phyloP scores from a whole-genome alignment of 1,140 invertebrate species.

The Stegodyphus dumicola region DNA sequence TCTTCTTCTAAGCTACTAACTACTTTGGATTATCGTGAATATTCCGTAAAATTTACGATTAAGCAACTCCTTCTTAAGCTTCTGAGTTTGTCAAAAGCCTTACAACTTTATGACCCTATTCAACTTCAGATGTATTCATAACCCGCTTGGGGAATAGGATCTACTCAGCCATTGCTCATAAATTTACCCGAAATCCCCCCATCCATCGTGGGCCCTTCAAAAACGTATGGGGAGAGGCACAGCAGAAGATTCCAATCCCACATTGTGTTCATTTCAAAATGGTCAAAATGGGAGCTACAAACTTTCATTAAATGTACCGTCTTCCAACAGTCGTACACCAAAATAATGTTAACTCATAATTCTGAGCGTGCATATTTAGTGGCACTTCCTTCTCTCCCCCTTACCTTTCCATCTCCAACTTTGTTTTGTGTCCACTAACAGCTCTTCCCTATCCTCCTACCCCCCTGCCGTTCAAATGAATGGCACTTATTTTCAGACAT shows the following conservation, averaged over 20 bases:
- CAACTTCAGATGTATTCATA: not conserved
- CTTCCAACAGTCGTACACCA: not conserved
- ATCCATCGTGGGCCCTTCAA: not conserved
- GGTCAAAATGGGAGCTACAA: conserved; percentile 50
- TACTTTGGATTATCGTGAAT: too few species aligned
- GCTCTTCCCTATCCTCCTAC: not conserved
- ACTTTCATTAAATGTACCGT: conserved; percentile 39
- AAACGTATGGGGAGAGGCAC: not conserved
- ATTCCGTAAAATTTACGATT: too few species aligned
- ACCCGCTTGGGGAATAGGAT: not conserved
- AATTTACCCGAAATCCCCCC: not conserved
- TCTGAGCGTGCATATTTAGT: conserved; percentile 34
- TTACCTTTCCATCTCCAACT: conserved; percentile 13
- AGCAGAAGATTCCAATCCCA: not conserved
- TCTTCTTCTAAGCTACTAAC: too few species aligned
- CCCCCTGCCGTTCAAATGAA: conserved; percentile 21
- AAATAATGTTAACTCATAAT: conserved; percentile 47
- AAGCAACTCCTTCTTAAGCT: too few species aligned
- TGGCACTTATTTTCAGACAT: conserved; percentile 33
- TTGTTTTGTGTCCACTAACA: conserved; percentile 20
- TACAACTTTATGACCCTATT: too few species aligned
- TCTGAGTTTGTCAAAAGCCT: too few species aligned
- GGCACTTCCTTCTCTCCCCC: not conserved
- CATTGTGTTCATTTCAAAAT: conserved; percentile 30
- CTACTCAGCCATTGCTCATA: not conserved